A percentile compares a stretch with the other conserved stretches of the same genome.
Evolutionary conservation across 2,113 vertebrate genomes (phyloP).

Genomic region (Grantiella picta): DNA sequence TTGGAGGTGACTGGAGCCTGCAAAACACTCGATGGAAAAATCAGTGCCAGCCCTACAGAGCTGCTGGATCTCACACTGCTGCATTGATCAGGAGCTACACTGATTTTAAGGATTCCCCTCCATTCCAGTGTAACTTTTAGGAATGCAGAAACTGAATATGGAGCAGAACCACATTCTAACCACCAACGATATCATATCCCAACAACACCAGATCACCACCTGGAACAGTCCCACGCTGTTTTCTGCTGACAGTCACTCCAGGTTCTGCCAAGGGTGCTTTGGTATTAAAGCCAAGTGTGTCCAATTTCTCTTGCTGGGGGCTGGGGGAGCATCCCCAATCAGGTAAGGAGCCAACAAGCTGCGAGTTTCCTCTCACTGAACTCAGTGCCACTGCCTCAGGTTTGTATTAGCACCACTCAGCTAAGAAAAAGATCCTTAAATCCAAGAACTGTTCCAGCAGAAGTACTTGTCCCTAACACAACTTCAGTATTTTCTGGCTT

Average conservation of each 20-base stretch:
- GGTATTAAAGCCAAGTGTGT: not conserved
- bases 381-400: not conserved
- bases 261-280: not conserved
- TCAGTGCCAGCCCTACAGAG: not conserved
- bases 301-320: too few relatives aligned
- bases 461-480: not conserved
- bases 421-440: not conserved
- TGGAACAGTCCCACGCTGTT: not conserved
- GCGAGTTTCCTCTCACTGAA: not conserved
- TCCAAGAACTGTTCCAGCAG: not conserved
- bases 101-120: not conserved
- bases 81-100: not conserved
- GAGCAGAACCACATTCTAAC: not conserved
- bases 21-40: not conserved
- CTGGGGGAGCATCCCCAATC: not conserved
- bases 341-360: accelerated
- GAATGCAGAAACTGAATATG: not conserved
- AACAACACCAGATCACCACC: accelerated
- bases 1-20: not conserved
- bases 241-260: not conserved
- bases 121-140: not conserved
- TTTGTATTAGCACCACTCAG: not conserved
- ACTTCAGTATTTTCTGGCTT: not conserved
- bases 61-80: not conserved
- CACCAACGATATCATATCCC: accelerated